These are phyloP conservation scores for Phyllostomus discolor DNA, from an alignment of 2,113 vertebrate species.

Conservation along the genomic window DNA sequence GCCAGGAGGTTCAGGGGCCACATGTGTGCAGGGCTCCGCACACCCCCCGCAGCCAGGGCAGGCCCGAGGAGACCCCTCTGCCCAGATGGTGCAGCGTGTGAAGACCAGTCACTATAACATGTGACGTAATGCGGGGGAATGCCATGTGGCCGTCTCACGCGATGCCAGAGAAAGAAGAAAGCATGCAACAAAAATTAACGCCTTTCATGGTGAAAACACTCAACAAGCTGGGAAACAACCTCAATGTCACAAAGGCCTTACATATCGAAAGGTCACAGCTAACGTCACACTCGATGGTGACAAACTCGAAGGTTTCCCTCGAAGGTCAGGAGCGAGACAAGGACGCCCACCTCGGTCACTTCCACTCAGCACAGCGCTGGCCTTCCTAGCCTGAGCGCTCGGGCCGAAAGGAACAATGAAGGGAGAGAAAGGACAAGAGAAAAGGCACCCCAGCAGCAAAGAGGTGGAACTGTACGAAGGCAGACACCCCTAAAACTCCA, in stretches of 20 bases:
- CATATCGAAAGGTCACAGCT: background rate
- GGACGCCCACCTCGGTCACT: background rate
- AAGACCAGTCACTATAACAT: background rate
- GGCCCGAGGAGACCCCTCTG: background rate
- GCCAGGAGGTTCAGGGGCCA: background rate
- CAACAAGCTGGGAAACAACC: background rate
- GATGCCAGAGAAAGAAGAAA: background rate
- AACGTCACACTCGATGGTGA: background rate
- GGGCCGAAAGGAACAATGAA: background rate
- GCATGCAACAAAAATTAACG: background rate
- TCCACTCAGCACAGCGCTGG: background rate
- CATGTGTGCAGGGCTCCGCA: background rate
- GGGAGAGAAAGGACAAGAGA: too few relatives aligned
- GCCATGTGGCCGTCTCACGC: too few relatives aligned
- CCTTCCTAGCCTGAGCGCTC: background rate
- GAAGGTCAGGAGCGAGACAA: background rate
- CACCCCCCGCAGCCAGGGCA: background rate
- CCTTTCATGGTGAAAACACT: background rate
- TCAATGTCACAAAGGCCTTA: background rate
- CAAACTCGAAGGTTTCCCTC: background rate
- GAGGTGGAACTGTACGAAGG: background rate
- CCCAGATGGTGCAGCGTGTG: too few relatives aligned
- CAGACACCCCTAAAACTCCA: background rate
- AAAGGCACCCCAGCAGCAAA: background rate
- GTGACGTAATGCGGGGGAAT: background rate